Evolutionary conservation across 2,888 invertebrate genomes (phyloP).

Genomic region (Pogonocherus hispidulus): DNA sequence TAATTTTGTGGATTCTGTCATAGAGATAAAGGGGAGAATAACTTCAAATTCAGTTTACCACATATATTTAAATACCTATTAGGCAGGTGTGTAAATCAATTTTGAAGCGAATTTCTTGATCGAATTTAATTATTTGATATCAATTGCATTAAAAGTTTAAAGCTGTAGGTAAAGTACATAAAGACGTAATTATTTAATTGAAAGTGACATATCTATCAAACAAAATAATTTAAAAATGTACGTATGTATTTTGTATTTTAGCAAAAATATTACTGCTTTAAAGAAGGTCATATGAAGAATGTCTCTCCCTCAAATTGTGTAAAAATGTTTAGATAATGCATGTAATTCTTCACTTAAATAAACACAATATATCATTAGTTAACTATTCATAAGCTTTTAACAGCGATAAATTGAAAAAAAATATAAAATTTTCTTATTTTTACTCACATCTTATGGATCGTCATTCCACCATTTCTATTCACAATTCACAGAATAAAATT

Average conservation of each 20-base stretch:
- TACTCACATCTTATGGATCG: conserved; percentile 51
- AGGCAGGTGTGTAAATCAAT: too few species aligned
- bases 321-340: conserved; percentile 23
- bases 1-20: too few species aligned
- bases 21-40: too few species aligned
- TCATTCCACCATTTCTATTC: conserved; percentile 47
- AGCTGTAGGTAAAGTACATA: background rate
- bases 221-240: background rate
- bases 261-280: conserved; percentile 31
- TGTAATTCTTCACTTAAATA: conserved; percentile 18
- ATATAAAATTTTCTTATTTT: conserved; percentile 40
- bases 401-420: conserved; percentile 24
- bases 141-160: background rate
- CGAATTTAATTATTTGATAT: too few species aligned
- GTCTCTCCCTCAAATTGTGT: conserved; percentile 56
- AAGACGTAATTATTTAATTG: background rate
- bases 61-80: too few species aligned
- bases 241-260: conserved; percentile 22
- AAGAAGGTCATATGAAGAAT: conserved; percentile 50
- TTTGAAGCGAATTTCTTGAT: too few species aligned
- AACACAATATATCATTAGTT: conserved; percentile 28
- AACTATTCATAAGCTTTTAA: conserved; percentile 23
- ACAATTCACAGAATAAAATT: conserved; percentile 27
- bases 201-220: background rate
- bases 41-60: too few species aligned